These are phyloP conservation scores for Mylabris phalerata DNA, from an alignment of 1,140 invertebrate species.

Conservation along the genomic window DNA sequence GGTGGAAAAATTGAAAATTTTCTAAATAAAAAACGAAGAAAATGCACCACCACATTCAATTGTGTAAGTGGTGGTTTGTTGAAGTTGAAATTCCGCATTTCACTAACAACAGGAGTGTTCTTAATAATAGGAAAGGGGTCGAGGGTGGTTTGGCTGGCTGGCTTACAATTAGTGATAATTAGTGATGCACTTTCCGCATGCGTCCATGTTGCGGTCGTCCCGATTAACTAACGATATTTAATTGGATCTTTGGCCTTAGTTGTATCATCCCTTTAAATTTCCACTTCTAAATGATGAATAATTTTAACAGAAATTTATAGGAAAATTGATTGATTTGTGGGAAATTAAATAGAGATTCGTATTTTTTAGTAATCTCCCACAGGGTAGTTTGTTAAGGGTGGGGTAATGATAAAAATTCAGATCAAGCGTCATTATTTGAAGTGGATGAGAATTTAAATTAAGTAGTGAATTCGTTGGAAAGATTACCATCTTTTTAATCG, in stretches of 20 bases:
- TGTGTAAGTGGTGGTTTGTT: no score
- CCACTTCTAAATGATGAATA: background rate
- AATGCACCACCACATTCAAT: no score
- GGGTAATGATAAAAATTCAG: background rate
- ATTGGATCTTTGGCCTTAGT: conserved; percentile 23
- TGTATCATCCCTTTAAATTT: background rate
- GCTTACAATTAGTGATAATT: conserved; percentile 37
- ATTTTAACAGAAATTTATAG: no score
- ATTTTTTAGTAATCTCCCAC: no score
- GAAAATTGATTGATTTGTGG: no score
- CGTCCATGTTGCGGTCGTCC: conserved; percentile 22
- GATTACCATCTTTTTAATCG: no score
- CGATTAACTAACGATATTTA: conserved; percentile 36
- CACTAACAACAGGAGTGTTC: conserved; percentile 12
- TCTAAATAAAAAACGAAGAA: no score
- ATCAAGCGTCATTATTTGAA: conserved; percentile 10
- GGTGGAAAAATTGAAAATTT: no score
- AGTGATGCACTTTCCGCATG: conserved; percentile 30
- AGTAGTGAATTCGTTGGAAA: no score
- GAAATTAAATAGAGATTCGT: no score
- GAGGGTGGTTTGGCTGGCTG: background rate
- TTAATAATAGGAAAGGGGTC: conserved; percentile 10
- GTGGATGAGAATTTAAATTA: background rate
- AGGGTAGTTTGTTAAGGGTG: no score
- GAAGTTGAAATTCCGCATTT: no score